phyloP scores from a whole-genome alignment of 2,113 vertebrate species.

The Microtus pennsylvanicus region DNA sequence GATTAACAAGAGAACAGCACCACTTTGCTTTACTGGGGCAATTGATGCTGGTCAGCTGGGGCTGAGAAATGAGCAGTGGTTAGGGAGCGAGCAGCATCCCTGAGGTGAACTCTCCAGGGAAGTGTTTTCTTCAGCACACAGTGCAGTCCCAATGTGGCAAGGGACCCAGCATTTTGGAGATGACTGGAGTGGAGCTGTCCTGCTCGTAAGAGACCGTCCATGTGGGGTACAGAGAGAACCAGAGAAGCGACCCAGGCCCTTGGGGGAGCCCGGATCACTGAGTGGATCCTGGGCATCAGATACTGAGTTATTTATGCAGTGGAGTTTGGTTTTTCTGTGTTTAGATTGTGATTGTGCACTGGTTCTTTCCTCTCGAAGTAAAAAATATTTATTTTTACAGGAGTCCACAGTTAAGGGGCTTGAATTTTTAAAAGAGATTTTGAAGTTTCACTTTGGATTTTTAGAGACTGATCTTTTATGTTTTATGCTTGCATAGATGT shows the following conservation, averaged over 20 bases:
- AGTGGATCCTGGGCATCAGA: background rate
- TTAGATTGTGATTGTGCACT: background rate
- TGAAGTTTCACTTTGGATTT: background rate
- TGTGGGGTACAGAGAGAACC: background rate
- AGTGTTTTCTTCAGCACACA: background rate
- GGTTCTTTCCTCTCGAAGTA: background rate
- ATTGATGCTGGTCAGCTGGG: background rate
- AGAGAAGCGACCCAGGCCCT: background rate
- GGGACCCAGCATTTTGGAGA: background rate
- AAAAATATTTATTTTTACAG: background rate
- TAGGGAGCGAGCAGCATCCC: background rate
- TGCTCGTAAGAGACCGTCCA: background rate
- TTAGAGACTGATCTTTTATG: background rate
- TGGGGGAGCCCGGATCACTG: background rate
- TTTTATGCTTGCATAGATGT: too few species aligned
- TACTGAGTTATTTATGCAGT: background rate
- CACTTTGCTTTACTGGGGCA: background rate
- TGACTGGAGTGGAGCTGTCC: background rate
- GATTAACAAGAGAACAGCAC: background rate
- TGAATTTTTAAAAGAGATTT: background rate
- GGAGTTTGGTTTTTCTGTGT: background rate
- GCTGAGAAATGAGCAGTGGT: background rate
- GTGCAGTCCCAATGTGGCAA: background rate
- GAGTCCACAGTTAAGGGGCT: background rate
- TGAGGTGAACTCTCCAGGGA: background rate